Base-by-base conservation (phyloP, 2,113 vertebrate genomes). In the Centropus bengalensis region DNA sequence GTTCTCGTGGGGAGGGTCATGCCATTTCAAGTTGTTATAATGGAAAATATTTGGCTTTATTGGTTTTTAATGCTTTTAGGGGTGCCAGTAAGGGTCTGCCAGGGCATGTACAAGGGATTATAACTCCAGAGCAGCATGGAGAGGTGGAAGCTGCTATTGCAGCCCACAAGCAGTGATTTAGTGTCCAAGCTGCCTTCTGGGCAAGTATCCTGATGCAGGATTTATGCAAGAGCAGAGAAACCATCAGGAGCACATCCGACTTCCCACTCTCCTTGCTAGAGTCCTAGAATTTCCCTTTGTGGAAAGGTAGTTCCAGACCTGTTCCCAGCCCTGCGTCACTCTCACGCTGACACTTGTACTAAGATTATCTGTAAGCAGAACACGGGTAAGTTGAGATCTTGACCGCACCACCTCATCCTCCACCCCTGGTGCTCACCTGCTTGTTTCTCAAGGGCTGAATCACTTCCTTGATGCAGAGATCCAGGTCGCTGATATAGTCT, bases 381-480 rank as follows among this genome's bases (percentile, higher is more conserved):
- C 0, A 0, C n/a, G 47, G 26, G 60, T 62, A 59, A 73, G 42
- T 12, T 51, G 60, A 62, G 69, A 88, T 60, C 52, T 64, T 70
- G 78, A 42, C 3, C 20, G 59, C 69, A 79, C 32, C 0, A 0
- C 23, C 51, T 33, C 9, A 0, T 76, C 51, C 67, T 67, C 44
- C 0, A 0, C 33, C 40, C 36, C 59, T 4, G 0, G 80, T 8
- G 1, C 96, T 97, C 98, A 99, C 99, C 99, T 99, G 98, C 75
- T 97, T 94, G 47, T 97, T 97, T 86, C 98, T 98, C 52, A 99
- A 96, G 38, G 99, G 99, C 89, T 98, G 98, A 74, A 99, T 97
- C 92, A 99, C 99, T 89, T 99, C 98, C 92, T 91, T 98, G 89
- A 99, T 97, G 83, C 99, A 99, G 86, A 99, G 98, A 91, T 99